Percentiles rank a stretch among this genome's conserved stretches.
Conservation (phyloP, 2,113 vertebrate genomes). For the Cynoglossus semilaevis region DNA sequence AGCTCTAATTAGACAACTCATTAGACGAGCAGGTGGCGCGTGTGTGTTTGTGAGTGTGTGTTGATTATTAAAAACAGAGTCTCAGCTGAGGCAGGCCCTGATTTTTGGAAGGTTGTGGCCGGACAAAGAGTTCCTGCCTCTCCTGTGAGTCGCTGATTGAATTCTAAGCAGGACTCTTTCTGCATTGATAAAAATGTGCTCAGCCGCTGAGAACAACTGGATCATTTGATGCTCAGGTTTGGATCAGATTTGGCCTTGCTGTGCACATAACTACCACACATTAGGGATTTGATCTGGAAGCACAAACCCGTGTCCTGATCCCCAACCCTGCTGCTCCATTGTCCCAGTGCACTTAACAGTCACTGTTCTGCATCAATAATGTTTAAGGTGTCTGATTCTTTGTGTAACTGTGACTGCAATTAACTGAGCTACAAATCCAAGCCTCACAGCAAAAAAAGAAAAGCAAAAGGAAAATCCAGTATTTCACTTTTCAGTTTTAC, state of each 20-base stretch:
- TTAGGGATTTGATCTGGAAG: slow-evolving; percentile 41
- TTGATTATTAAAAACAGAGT: neutral
- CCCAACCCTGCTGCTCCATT: slow-evolving; percentile 26
- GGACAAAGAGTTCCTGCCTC: slow-evolving; percentile 31
- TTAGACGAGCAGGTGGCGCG: neutral
- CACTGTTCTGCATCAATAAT: slow-evolving; percentile 25
- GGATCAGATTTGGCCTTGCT: slow-evolving; percentile 36
- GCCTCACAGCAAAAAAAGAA: slow-evolving; percentile 24
- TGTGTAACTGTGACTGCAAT: slow-evolving; percentile 37
- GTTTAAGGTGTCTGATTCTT: slow-evolving; percentile 27
- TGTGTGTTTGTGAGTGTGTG: neutral
- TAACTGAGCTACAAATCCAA: slow-evolving; percentile 47
- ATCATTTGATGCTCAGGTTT: slow-evolving; percentile 49
- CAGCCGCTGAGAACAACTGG: slow-evolving; percentile 62
- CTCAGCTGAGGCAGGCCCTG: slow-evolving; percentile 17
- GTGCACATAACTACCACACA: slow-evolving; percentile 37
- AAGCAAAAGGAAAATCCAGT: slow-evolving; percentile 17
- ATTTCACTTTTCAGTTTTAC: slow-evolving; percentile 27
- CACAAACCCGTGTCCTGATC: slow-evolving; percentile 46
- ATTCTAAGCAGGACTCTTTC: slow-evolving; percentile 55
- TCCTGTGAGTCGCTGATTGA: slow-evolving; percentile 48
- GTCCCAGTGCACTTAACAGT: slow-evolving; percentile 36
- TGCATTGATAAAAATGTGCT: slow-evolving; percentile 38
- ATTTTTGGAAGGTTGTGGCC: slow-evolving; percentile 3
- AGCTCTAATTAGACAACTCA: neutral